Evolutionary conservation across 1,140 invertebrate genomes (phyloP).

Genomic region (Eriocheir sinensis): DNA sequence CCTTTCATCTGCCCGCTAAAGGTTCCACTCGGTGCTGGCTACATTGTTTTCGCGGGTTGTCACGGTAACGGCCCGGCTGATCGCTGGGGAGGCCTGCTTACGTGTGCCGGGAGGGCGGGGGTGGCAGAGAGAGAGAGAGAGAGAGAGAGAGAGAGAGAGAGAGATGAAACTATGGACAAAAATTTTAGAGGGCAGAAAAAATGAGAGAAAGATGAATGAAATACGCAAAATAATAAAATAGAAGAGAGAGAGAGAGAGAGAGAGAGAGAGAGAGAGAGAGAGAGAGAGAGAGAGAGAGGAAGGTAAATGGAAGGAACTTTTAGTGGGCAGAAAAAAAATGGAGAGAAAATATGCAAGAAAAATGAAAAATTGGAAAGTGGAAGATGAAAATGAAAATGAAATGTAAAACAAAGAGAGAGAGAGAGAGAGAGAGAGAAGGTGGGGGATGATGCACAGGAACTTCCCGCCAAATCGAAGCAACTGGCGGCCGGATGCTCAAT

Average conservation of each 20-base stretch:
- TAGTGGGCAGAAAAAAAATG: too few relatives aligned
- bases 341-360: too few relatives aligned
- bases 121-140: conserved; percentile 5
- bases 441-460: neutral
- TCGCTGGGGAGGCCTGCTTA: neutral
- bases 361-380: too few relatives aligned
- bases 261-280: conserved; percentile 17
- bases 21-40: neutral
- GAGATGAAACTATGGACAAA: neutral
- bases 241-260: neutral
- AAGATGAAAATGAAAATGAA: too few relatives aligned
- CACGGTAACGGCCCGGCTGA: neutral
- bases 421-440: conserved; percentile 11
- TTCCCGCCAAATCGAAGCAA: neutral
- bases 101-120: neutral
- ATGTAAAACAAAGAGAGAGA: conserved; percentile 24
- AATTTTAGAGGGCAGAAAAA: too few relatives aligned
- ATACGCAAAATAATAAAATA: too few relatives aligned
- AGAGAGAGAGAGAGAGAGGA: conserved; percentile 22
- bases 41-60: neutral
- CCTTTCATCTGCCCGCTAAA: neutral
- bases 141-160: neutral
- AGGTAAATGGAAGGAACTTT: too few relatives aligned
- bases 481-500: neutral
- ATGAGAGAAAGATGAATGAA: too few relatives aligned